Evolutionary conservation across 1,140 invertebrate species (phyloP).

Genomic region (Potamilus streckersoni): DNA sequence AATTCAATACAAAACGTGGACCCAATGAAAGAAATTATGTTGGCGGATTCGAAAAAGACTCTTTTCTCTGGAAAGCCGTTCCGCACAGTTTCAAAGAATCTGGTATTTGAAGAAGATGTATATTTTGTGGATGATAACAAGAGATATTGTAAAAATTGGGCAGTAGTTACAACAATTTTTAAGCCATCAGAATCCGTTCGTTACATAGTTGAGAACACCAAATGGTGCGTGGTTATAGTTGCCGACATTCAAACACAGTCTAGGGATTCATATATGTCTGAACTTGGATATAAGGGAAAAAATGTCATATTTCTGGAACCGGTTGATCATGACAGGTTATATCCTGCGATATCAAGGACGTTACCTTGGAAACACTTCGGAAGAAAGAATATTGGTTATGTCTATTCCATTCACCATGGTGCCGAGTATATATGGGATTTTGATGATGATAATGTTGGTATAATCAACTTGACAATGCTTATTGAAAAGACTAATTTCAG

Average conservation of each 20-base stretch:
- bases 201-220: not conserved
- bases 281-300: not conserved
- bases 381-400: slow-evolving; percentile 30
- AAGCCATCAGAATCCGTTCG: slow-evolving; percentile 4
- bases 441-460: slow-evolving; percentile 26
- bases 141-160: not conserved
- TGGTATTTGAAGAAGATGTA: no score
- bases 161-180: slow-evolving; percentile 6
- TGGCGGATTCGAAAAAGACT: no score
- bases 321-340: slow-evolving; percentile 3
- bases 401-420: slow-evolving; percentile 23
- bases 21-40: no score
- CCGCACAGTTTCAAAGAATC: no score
- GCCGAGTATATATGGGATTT: slow-evolving; percentile 5
- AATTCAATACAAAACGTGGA: no score
- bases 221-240: slow-evolving; percentile 1
- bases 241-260: not conserved
- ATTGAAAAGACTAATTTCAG: not conserved
- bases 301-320: slow-evolving; percentile 2
- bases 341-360: slow-evolving; percentile 3
- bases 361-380: slow-evolving; percentile 23
- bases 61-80: no score
- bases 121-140: not conserved
- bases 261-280: not conserved
- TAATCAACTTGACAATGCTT: not conserved